These are phyloP conservation scores for Hypanus sabinus DNA, from an alignment of 2,113 vertebrate genomes.

Conservation along the genomic window DNA sequence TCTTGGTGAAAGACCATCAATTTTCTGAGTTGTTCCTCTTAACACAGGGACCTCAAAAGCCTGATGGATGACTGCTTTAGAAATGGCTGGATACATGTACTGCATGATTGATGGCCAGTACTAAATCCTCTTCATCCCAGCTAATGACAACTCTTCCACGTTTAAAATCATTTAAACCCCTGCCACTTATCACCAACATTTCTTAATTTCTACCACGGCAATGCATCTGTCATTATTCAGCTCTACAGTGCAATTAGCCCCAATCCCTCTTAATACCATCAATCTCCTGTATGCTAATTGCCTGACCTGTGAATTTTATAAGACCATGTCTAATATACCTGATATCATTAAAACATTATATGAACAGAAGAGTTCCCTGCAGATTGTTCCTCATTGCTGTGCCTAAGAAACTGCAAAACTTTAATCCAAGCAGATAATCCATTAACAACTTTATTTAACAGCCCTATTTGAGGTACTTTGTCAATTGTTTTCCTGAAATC, in stretches of 20 bases:
- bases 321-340: not conserved
- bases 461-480: not conserved
- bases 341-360: conserved; percentile 1
- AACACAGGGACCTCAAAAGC: no score
- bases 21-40: not conserved
- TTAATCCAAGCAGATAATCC: not conserved
- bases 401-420: not conserved
- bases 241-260: not conserved
- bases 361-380: not conserved
- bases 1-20: not conserved
- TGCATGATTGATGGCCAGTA: not conserved
- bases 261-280: not conserved
- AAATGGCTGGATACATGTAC: not conserved
- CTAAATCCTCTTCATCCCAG: not conserved
- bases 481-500: not conserved
- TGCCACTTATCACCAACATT: not conserved
- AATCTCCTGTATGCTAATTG: conserved; percentile 2
- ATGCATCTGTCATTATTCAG: not conserved
- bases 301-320: not conserved
- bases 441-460: not conserved
- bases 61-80: not conserved
- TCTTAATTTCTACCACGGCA: not conserved
- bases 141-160: not conserved
- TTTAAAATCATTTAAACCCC: not conserved
- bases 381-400: not conserved